Percentiles rank a stretch among this genome's conserved stretches.
Conservation (phyloP, 2,888 invertebrate genomes). For the Cantharis rustica region DNA sequence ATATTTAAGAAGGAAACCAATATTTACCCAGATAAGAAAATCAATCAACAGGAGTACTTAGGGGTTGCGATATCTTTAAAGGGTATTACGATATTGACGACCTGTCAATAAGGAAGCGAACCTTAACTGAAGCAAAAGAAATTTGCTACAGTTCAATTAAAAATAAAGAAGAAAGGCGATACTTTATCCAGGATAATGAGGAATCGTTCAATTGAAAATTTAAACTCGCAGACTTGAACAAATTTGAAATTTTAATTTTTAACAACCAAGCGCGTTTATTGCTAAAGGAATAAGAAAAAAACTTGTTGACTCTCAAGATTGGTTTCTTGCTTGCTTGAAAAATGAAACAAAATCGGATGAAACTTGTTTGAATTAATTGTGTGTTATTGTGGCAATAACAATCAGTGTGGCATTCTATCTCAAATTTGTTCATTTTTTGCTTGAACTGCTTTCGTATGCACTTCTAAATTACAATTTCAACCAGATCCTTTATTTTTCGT, state of each 20-base stretch:
- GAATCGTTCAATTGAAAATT: conserved; percentile 13
- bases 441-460: not conserved
- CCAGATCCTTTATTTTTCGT: not conserved
- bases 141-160: conserved; percentile 23
- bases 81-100: conserved; percentile 18
- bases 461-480: not conserved
- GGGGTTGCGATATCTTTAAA: conserved; percentile 15
- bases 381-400: too few relatives aligned
- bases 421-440: not conserved
- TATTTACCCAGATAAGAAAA: conserved; percentile 18
- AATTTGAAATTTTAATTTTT: not conserved
- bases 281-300: not conserved
- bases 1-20: conserved; percentile 2
- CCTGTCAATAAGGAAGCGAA: conserved; percentile 8
- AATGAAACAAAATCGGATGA: not conserved
- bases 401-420: too few relatives aligned
- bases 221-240: not conserved
- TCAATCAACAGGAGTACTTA: conserved; percentile 13
- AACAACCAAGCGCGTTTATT: not conserved
- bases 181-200: conserved; percentile 18
- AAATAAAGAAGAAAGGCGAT: conserved; percentile 14
- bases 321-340: not conserved
- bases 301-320: not conserved
- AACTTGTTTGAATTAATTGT: not conserved
- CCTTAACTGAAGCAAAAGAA: conserved; percentile 15